Percentiles rank a stretch among this genome's conserved stretches.
These are phyloP conservation scores for Hyppa rectilinea DNA, from an alignment of 2,888 invertebrate genomes.

Conservation along the genomic window DNA sequence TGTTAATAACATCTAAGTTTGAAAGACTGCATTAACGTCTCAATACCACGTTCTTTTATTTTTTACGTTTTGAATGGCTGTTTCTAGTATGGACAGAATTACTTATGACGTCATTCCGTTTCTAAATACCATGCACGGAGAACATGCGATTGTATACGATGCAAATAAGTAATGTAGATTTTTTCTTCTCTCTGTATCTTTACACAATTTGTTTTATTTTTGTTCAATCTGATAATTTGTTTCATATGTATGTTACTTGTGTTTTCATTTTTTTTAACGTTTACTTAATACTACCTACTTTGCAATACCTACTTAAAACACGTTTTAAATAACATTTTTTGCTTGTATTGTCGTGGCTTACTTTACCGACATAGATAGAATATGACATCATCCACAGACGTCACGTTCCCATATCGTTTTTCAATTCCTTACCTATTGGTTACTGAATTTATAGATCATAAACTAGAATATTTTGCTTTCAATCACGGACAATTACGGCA, in stretches of 20 bases:
- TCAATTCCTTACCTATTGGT: background rate
- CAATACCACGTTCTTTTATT: background rate
- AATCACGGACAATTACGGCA: background rate
- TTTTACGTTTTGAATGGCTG: slow-evolving; percentile 3
- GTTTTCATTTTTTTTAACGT: background rate
- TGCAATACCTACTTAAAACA: background rate
- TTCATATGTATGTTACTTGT: background rate
- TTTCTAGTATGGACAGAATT: background rate
- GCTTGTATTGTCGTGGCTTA: slow-evolving; percentile 5
- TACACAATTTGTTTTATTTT: slow-evolving; percentile 12
- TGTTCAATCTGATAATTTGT: background rate
- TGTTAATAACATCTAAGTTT: slow-evolving; percentile 4
- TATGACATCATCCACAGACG: no score
- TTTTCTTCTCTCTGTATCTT: background rate
- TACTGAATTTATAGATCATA: background rate
- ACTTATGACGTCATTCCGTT: slow-evolving; percentile 11
- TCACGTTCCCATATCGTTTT: slow-evolving; percentile 7
- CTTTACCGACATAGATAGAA: no score
- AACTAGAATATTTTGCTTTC: background rate
- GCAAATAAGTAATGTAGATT: background rate
- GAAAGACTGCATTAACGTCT: slow-evolving; percentile 45
- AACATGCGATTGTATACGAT: slow-evolving; percentile 10
- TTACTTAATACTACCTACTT: slow-evolving; percentile 5
- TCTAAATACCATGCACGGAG: slow-evolving; percentile 17
- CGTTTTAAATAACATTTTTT: slow-evolving; percentile 10